Percentiles rank a stretch among this genome's conserved stretches.
Evolutionary conservation across 2,797 vertebrate genomes (phyloP).

Genomic region (Hypotaenidia philippensis): DNA sequence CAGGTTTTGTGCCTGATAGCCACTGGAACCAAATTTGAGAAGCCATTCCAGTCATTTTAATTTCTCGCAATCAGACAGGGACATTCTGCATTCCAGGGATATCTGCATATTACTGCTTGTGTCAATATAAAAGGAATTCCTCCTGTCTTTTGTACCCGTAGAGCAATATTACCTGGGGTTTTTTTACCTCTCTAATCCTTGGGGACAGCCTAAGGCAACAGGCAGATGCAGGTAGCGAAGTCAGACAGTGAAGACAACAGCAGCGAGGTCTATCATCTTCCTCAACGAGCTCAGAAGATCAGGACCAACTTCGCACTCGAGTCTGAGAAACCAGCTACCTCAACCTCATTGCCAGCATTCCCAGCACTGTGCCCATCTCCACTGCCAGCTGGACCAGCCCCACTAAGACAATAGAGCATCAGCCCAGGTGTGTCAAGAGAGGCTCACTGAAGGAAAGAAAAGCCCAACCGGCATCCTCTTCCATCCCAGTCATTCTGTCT

Average conservation of each 20-base stretch:
- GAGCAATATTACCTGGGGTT: neutral
- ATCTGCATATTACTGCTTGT: neutral
- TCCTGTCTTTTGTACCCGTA: neutral
- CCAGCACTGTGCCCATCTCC: neutral
- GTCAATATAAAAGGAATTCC: neutral
- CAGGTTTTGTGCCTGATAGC: neutral
- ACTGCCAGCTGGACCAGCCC: neutral
- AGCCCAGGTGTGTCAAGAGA: neutral
- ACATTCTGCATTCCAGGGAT: neutral
- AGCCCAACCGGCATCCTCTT: neutral
- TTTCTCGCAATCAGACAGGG: neutral
- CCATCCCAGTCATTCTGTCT: neutral
- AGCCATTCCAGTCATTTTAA: neutral
- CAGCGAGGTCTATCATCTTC: neutral
- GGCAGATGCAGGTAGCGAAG: neutral
- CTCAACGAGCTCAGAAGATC: neutral
- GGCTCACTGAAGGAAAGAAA: neutral
- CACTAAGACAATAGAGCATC: neutral
- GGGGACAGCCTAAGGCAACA: neutral
- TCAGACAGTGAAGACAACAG: neutral
- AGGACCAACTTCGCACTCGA: neutral
- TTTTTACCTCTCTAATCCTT: neutral
- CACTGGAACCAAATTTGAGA: neutral
- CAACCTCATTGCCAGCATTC: fast-evolving
- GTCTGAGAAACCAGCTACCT: neutral